Percentiles rank a stretch among this genome's conserved stretches.
Evolutionary conservation across 2,797 vertebrate species (phyloP).

Genomic region (Philypnodon macrostomus): DNA sequence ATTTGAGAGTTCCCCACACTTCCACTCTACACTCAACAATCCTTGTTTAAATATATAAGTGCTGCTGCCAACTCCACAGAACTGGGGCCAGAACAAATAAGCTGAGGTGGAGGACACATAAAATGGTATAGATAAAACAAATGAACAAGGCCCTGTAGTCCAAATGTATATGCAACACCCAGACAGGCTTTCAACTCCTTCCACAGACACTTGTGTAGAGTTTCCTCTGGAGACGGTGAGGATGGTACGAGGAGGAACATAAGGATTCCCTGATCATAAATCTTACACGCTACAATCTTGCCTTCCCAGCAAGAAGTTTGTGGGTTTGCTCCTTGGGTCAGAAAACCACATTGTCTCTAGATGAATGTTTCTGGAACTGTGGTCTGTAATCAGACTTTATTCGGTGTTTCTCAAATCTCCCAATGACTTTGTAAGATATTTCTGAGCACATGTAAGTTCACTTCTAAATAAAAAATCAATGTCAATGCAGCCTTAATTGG

Average conservation of each 20-base stretch:
- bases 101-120: constrained; percentile 52
- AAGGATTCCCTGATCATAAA: too few species aligned
- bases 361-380: too few species aligned
- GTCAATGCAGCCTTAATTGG: too few species aligned
- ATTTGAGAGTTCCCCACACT: constrained; percentile 47
- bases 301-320: too few species aligned
- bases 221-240: constrained; percentile 25
- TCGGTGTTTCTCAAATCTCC: too few species aligned
- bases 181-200: constrained; percentile 49
- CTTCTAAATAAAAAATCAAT: too few species aligned
- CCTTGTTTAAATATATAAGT: constrained; percentile 62
- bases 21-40: constrained; percentile 42
- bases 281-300: too few species aligned
- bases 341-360: too few species aligned
- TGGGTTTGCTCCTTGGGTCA: too few species aligned
- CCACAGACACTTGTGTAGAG: constrained; percentile 44
- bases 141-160: constrained; percentile 58
- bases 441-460: too few species aligned
- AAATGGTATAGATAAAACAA: constrained; percentile 63
- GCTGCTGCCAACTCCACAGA: constrained; percentile 41
- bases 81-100: constrained; percentile 62
- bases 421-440: too few species aligned
- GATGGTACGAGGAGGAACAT: constrained; percentile 2
- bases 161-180: constrained; percentile 67
- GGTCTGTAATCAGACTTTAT: too few species aligned